Conservation (phyloP, 2,797 vertebrate genomes). For the Bufotes viridis region DNA sequence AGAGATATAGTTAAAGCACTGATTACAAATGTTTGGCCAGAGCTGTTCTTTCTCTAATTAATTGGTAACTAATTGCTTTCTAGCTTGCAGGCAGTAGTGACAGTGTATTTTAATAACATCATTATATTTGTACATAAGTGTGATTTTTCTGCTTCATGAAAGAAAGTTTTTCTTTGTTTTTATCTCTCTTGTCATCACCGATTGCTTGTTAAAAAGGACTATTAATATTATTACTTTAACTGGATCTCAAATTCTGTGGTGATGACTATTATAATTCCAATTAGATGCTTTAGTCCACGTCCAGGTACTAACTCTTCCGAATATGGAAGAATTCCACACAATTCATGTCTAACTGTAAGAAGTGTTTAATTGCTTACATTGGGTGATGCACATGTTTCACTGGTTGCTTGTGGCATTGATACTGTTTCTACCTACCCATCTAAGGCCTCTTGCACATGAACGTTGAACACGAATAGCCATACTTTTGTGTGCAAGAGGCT, state of each 20-base stretch:
- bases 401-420: background rate
- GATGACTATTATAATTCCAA: constrained; percentile 28
- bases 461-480: too few species aligned
- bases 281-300: constrained; percentile 20
- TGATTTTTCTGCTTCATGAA: constrained; percentile 25
- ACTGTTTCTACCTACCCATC: background rate
- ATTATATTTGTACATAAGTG: constrained; percentile 1
- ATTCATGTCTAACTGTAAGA: constrained; percentile 14
- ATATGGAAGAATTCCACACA: constrained; percentile 30
- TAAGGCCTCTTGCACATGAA: too few species aligned
- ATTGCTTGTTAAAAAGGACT: constrained; percentile 18
- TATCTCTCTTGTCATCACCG: background rate
- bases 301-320: constrained; percentile 12
- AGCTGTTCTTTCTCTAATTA: constrained; percentile 61
- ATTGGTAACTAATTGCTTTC: constrained; percentile 55
- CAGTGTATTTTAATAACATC: constrained; percentile 41
- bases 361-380: background rate
- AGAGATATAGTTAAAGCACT: constrained; percentile 58
- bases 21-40: constrained; percentile 45
- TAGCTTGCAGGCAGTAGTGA: constrained; percentile 28
- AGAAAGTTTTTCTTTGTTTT: constrained; percentile 29
- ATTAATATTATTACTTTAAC: constrained; percentile 50
- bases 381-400: background rate
- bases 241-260: constrained; percentile 25
- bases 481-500: too few species aligned